phyloP scores from a whole-genome alignment of 2,888 invertebrate genomes.

The Pseudanteris insignis region DNA sequence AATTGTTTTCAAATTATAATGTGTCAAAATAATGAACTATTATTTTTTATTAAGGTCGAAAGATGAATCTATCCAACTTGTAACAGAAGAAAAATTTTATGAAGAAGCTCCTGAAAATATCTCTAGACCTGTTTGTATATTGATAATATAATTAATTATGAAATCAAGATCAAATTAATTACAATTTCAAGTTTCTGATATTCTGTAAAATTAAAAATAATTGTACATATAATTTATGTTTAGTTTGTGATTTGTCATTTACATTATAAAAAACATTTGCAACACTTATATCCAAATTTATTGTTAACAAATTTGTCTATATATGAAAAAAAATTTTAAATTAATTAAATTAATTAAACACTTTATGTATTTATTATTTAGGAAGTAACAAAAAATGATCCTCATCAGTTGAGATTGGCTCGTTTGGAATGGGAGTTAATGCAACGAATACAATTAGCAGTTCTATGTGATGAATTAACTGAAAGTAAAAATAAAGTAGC shows the following conservation, averaged over 20 bases:
- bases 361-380: constrained; percentile 57
- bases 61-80: constrained; percentile 91
- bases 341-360: neutral
- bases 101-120: constrained; percentile 78
- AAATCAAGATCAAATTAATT: too few species aligned
- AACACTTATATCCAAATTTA: too few species aligned
- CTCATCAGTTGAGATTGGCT: constrained; percentile 84
- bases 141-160: neutral
- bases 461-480: constrained; percentile 78
- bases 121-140: constrained; percentile 67
- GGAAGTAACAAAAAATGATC: constrained; percentile 75
- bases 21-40: too few species aligned
- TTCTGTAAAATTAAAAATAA: too few species aligned
- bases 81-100: constrained; percentile 85
- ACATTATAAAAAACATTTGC: neutral
- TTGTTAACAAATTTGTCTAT: too few species aligned
- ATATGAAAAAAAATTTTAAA: too few species aligned
- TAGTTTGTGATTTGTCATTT: neutral
- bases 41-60: constrained; percentile 64
- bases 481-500: constrained; percentile 81
- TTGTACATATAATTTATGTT: neutral
- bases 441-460: constrained; percentile 84
- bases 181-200: too few species aligned
- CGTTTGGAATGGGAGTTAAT: constrained; percentile 91
- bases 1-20: too few species aligned